Evolutionary conservation across 2,797 vertebrate genomes (phyloP), one percentile per base, ranked within the genome.

Genomic region (Alfaro cultratus): DNA sequence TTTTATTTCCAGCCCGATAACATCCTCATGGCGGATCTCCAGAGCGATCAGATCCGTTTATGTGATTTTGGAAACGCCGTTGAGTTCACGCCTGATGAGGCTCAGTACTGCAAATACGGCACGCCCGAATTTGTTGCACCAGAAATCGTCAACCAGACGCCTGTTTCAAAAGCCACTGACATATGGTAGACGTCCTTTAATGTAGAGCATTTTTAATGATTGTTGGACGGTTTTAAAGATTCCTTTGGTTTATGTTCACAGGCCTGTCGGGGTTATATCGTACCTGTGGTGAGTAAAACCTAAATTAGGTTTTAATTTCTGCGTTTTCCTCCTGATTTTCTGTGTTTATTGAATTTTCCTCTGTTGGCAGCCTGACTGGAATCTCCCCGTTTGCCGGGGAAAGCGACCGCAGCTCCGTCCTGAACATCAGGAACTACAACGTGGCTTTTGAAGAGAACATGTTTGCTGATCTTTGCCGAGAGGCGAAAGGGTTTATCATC

Each of bases 371-470:
- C 91, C 94, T 99, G 87, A 99, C 98, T 0, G 98, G 98, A 55
- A 97, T 99, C 86, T 99, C 99, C 53, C 99, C 98, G 0, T 99
- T 99, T 0, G 98, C 98, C 60, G 98, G 98, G 1, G 98, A 99
- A 87, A 99, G 98, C 0, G 99, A 99, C 88, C 96, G 97, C 84
- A 97, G 96, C 0, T 98, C 98, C 0, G 83, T 99, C 47, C 95
- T 99, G 90, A 99, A 99, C 92, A 99, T 99, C 91, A 96, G 96
- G 71, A 99, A 98, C 93, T 99, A 99, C 89, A 98, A 98, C 0
- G 97, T 99, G 86, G 98, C 98, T 21, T 99, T 99, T 1, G 98
- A 99, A 90, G 98, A 99, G 91, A 95, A 84, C 89, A 99, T 98
- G 91, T 99, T 99, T 90, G 95, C 96, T 26, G 97, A 97, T 74